These are phyloP conservation scores for Aurelia sp. DNA, from an alignment of 30 jellyfish, hydroid and myxozoan genomes.

Conservation along the genomic window DNA sequence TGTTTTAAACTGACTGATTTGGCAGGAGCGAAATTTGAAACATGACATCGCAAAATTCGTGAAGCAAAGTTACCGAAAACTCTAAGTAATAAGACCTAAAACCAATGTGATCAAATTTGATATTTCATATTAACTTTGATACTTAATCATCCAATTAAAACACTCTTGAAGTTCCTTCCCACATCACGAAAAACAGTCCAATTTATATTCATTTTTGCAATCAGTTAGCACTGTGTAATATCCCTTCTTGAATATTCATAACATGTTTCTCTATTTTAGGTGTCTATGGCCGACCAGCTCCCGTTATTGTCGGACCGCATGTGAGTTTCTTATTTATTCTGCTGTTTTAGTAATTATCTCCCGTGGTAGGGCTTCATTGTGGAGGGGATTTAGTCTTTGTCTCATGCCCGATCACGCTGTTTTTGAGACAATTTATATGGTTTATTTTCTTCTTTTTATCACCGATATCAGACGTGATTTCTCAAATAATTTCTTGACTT, in stretches of 20 bases:
- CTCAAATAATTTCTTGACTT: background rate
- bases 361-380: conserved; percentile 41
- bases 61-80: too few relatives aligned
- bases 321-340: conserved; percentile 65
- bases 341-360: conserved; percentile 57
- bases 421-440: conserved; percentile 4
- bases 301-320: conserved; percentile 99
- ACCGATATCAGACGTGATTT: background rate
- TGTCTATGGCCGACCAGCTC: conserved; percentile 98
- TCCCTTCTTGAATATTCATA: too few relatives aligned
- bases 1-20: too few relatives aligned
- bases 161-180: too few relatives aligned
- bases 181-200: too few relatives aligned
- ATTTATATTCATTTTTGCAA: background rate
- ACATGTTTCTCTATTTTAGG: conserved; percentile 46
- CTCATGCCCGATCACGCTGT: conserved; percentile 35
- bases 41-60: too few relatives aligned
- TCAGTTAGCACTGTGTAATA: too few relatives aligned
- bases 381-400: conserved; percentile 30
- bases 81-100: too few relatives aligned
- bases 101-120: too few relatives aligned
- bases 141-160: too few relatives aligned
- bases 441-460: background rate
- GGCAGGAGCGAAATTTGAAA: too few relatives aligned
- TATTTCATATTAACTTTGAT: too few relatives aligned